Conservation (phyloP, 1,140 invertebrate genomes). For the Megalopta genalis region DNA sequence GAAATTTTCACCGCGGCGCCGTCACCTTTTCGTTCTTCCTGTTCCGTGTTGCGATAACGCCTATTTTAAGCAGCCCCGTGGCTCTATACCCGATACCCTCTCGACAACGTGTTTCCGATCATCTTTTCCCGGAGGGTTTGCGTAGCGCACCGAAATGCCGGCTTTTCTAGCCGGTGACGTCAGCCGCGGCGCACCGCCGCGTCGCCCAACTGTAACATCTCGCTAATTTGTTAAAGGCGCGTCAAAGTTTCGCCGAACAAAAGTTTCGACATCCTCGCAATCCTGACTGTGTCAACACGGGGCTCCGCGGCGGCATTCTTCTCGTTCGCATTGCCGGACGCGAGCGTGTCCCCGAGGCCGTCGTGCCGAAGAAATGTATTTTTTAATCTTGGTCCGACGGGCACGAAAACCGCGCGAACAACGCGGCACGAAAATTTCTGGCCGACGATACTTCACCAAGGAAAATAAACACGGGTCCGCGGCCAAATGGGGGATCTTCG, state of each 20-base stretch:
- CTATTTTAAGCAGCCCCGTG: conserved; percentile 37
- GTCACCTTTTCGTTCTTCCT: background rate
- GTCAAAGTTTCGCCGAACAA: too few relatives aligned
- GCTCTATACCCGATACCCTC: background rate
- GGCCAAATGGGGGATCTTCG: conserved; percentile 36
- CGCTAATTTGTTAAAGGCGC: background rate
- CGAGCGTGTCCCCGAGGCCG: background rate
- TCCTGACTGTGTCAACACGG: too few relatives aligned
- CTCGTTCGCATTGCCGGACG: background rate
- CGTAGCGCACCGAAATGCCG: background rate
- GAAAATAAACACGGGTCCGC: conserved; percentile 46
- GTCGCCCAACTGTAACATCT: background rate
- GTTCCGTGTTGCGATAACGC: background rate
- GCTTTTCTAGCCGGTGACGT: conserved; percentile 11
- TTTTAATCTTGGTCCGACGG: too few relatives aligned
- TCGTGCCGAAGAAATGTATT: background rate
- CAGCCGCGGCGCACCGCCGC: background rate
- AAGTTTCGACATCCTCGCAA: too few relatives aligned
- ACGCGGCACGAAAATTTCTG: background rate
- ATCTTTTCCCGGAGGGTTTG: too few relatives aligned
- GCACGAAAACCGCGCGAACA: background rate
- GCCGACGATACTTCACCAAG: conserved; percentile 21
- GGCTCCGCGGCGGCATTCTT: background rate
- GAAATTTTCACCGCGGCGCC: background rate
- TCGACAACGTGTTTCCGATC: conserved; percentile 14